Base-by-base conservation (phyloP, 2,797 vertebrate genomes). In the Manis crassicaudata region DNA sequence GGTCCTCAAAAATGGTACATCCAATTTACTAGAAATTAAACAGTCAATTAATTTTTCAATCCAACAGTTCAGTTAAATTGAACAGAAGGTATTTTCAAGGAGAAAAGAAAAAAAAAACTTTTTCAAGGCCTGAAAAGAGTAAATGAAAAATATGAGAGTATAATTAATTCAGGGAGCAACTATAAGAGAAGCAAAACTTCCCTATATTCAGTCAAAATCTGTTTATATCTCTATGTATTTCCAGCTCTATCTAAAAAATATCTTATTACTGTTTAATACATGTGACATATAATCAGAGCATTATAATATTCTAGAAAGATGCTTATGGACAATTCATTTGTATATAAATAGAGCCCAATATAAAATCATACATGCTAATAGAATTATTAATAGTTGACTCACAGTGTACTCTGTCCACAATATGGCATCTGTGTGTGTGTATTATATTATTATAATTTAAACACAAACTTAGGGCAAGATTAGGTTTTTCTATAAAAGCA, bases 361-460 rank as follows among this genome's bases (percentile, higher is more conserved):
- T 23, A 92, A 94, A 88, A 76, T 72, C 37, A 43, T 25, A 18
- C 27, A 88, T 60, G 29, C 25, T 62, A 90, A 93, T 54, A 12
- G 21, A 46, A 46, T 18, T 77, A 56, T 54, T 87, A 88, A 58
- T 17, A 73, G 37, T 5, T 88, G 46, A 65, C 23, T 93, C 46
- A 60, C 17, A 77, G 70, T 70, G 27, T 82, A 91, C 21, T 62
- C 52, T 54, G 3, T 29, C 46, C 16, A 35, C 5, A 50, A 82
- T 73, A 43, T 35, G 43, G 21, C 37, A 76, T 90, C 43, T 90
- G 54, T 54, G 21, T 63, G 16, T n/a, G 58, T 88, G 12, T 58
- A 87, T 73, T 72, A 77, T 40, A 85, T 76, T 40, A 75, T 70
- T 89, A 50, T 56, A 94, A 96, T 87, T 84, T 77, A 81, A 65